These are phyloP conservation scores for Linyphia triangularis DNA, from an alignment of 2,888 invertebrate species.

Conservation along the genomic window DNA sequence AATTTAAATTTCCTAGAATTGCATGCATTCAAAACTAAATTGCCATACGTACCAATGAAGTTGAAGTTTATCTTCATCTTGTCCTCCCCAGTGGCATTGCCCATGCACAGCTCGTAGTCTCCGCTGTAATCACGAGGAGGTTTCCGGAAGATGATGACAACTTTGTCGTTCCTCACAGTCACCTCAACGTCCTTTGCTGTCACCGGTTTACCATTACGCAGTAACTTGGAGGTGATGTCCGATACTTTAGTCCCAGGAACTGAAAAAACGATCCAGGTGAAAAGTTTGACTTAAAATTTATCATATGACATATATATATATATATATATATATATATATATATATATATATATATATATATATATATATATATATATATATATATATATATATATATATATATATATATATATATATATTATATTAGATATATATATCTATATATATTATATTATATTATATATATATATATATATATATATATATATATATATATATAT, in stretches of 20 bases:
- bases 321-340: no score
- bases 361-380: no score
- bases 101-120: conserved; percentile 93
- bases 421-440: no score
- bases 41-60: conserved; percentile 85
- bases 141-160: conserved; percentile 94
- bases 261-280: conserved; percentile 80
- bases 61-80: conserved; percentile 85
- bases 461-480: no score
- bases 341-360: no score
- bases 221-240: conserved; percentile 91
- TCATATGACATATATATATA: no score
- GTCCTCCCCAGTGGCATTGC: conserved; percentile 95
- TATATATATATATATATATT: no score
- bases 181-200: conserved; percentile 91
- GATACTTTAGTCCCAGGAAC: conserved; percentile 93
- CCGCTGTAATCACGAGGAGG: conserved; percentile 89
- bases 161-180: conserved; percentile 93
- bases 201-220: conserved; percentile 93
- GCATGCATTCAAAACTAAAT: background rate
- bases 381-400: no score
- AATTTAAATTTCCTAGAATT: background rate
- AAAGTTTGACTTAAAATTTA: no score
- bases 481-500: no score
- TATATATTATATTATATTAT: no score